Percentiles rank a stretch among this genome's conserved stretches.
phyloP scores from a whole-genome alignment of 2,797 vertebrate genomes.

The Dendrocincla fuliginosa region DNA sequence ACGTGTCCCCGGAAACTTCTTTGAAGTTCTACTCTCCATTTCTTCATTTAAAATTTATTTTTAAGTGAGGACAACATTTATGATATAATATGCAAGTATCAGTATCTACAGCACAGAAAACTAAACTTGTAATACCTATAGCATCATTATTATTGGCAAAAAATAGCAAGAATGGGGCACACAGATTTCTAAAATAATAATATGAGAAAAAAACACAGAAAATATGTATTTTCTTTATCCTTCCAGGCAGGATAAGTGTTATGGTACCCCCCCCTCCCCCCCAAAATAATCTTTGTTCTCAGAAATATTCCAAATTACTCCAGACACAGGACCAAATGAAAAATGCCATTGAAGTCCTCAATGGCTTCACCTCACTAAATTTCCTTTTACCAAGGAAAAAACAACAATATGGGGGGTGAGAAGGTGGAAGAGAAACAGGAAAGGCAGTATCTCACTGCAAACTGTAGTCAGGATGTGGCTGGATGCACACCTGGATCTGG shows the following conservation, averaged over 20 bases:
- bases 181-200: not conserved
- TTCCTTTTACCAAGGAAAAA: not conserved
- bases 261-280: accelerated
- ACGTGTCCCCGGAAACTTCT: not conserved
- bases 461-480: not conserved
- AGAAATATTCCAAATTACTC: not conserved
- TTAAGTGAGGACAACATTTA: not conserved
- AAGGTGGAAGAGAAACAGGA: not conserved
- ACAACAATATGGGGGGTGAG: not conserved
- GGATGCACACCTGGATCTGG: not conserved
- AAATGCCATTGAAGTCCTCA: accelerated
- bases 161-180: not conserved
- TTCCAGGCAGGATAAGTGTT: not conserved
- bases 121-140: not conserved
- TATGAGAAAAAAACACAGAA: not conserved
- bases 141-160: not conserved
- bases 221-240: not conserved
- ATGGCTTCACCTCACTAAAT: not conserved
- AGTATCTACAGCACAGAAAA: not conserved
- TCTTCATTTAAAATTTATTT: not conserved
- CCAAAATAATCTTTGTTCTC: not conserved
- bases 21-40: not conserved
- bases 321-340: not conserved
- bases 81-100: not conserved
- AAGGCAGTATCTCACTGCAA: not conserved